Evolutionary conservation across 1,140 invertebrate species (phyloP).

Genomic region (Rhagoletis zephyria): DNA sequence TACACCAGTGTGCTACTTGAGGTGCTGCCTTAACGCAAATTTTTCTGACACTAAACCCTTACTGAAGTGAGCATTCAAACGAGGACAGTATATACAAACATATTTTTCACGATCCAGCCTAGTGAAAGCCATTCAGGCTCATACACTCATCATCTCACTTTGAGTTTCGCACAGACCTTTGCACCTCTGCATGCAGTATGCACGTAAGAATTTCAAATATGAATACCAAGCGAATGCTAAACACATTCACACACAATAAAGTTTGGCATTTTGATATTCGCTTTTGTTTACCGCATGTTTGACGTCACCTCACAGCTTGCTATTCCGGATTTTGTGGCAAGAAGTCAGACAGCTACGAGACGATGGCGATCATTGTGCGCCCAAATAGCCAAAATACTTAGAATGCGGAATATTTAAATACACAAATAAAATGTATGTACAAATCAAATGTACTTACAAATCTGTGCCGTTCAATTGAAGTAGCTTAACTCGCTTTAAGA

Average conservation of each 20-base stretch:
- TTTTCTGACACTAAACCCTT: background rate
- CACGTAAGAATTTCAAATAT: background rate
- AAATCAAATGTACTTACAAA: too few species aligned
- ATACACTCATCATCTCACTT: too few species aligned
- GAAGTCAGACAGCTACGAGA: constrained; percentile 41
- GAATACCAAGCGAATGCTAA: background rate
- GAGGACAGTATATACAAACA: too few species aligned
- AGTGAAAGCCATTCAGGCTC: background rate
- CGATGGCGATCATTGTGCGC: background rate
- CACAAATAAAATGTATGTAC: too few species aligned
- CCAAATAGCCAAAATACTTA: background rate
- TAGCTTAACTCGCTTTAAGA: too few species aligned
- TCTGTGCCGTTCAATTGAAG: too few species aligned
- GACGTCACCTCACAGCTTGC: background rate
- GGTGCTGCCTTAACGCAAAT: background rate
- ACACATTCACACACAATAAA: background rate
- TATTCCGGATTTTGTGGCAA: background rate
- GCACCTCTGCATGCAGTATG: background rate
- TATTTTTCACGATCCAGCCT: background rate
- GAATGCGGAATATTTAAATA: background rate
- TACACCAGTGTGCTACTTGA: too few species aligned
- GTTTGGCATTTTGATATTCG: background rate
- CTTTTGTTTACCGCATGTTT: constrained; percentile 7
- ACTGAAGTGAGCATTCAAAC: background rate
- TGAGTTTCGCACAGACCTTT: too few species aligned